phyloP scores from a whole-genome alignment of 2,888 invertebrate genomes.

The Clivina fossor region DNA sequence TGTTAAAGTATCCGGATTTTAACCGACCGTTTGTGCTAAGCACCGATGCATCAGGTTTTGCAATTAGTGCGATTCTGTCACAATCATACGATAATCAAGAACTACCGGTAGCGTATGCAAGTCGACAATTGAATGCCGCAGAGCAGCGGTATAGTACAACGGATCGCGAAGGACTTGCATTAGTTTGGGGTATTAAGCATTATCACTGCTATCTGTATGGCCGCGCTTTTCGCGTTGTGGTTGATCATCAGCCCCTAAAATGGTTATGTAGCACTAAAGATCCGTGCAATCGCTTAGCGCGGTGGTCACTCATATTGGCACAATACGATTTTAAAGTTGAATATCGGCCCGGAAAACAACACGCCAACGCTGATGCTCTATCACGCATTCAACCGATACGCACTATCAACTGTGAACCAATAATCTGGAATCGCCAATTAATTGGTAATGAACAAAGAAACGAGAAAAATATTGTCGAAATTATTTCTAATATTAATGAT shows the following conservation, averaged over 20 bases:
- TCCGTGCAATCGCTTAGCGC: constrained; percentile 30
- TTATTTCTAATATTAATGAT: background rate
- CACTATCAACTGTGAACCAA: constrained; percentile 1
- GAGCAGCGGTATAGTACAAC: constrained; percentile 36
- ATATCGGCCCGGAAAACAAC: constrained; percentile 34
- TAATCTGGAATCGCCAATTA: constrained; percentile 4
- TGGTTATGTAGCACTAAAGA: constrained; percentile 34
- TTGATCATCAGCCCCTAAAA: constrained; percentile 37
- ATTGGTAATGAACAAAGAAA: constrained; percentile 2
- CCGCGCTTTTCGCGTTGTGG: constrained; percentile 26
- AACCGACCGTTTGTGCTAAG: constrained; percentile 29
- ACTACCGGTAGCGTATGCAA: constrained; percentile 36
- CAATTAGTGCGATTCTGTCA: constrained; percentile 40
- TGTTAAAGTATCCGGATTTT: constrained; percentile 41
- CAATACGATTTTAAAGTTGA: constrained; percentile 35
- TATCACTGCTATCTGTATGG: constrained; percentile 35
- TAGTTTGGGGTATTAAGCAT: constrained; percentile 36
- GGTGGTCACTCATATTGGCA: constrained; percentile 35
- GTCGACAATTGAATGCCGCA: constrained; percentile 31
- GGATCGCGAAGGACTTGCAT: constrained; percentile 36
- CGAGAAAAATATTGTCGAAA: background rate
- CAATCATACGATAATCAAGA: constrained; percentile 37
- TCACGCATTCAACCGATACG: constrained; percentile 20
- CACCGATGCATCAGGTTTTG: constrained; percentile 35
- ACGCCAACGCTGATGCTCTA: constrained; percentile 35